These are phyloP conservation scores for Odontomyia ornata DNA, from an alignment of 2,888 invertebrate species.

Conservation along the genomic window DNA sequence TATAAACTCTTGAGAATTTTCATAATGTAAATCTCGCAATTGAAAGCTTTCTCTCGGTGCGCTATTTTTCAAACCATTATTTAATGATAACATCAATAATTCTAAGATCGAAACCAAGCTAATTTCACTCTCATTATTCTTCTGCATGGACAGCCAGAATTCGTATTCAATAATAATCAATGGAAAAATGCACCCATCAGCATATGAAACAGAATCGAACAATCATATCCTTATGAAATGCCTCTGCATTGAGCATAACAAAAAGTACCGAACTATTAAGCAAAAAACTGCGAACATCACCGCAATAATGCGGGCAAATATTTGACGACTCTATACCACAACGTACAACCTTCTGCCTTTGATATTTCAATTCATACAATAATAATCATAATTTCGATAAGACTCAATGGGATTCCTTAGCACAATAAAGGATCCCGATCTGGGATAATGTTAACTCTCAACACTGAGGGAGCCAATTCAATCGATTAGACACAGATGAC, in stretches of 20 bases:
- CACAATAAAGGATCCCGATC: neutral
- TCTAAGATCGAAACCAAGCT: neutral
- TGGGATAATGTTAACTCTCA: slow-evolving; percentile 39
- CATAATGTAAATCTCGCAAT: too few relatives aligned
- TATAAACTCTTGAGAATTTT: too few relatives aligned
- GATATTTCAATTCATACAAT: slow-evolving; percentile 11
- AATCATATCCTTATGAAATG: slow-evolving; percentile 4
- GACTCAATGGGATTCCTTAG: slow-evolving; percentile 16
- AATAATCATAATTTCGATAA: slow-evolving; percentile 25
- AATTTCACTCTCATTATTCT: slow-evolving; percentile 7
- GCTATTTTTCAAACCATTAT: too few relatives aligned
- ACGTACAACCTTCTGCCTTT: slow-evolving; percentile 29
- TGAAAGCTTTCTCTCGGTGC: too few relatives aligned
- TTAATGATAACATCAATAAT: neutral
- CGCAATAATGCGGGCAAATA: slow-evolving; percentile 55
- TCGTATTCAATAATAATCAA: slow-evolving; percentile 4
- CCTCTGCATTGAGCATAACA: neutral
- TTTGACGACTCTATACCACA: slow-evolving; percentile 53
- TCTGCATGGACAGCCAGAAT: slow-evolving; percentile 3
- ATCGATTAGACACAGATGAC: slow-evolving; percentile 38
- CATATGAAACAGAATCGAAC: neutral
- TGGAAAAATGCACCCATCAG: slow-evolving; percentile 4
- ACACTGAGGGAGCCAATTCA: neutral
- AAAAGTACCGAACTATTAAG: neutral
- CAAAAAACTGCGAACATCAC: slow-evolving; percentile 52